Conservation (phyloP, 2,113 vertebrate species). For the Sapajus apella region DNA sequence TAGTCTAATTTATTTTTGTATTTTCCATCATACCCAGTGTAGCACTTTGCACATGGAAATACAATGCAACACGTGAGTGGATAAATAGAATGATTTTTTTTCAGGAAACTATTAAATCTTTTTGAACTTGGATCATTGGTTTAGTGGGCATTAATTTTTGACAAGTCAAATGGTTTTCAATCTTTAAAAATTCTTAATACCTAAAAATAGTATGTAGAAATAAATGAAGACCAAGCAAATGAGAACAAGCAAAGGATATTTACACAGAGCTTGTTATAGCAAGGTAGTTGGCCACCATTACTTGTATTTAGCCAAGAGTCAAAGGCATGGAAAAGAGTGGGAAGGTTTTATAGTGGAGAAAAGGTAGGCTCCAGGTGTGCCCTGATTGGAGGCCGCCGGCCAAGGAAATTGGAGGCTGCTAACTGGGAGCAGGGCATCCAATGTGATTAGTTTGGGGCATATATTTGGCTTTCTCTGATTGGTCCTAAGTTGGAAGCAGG, state of each 20-base stretch:
- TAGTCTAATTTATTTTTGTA: constrained; percentile 13
- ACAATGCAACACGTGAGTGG: background rate
- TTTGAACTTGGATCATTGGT: background rate
- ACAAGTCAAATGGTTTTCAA: background rate
- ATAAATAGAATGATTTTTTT: background rate
- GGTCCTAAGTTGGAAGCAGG: background rate
- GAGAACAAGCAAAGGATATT: background rate
- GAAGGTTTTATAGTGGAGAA: background rate
- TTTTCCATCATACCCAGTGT: background rate
- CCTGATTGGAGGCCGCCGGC: background rate
- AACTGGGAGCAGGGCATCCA: background rate
- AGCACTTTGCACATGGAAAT: background rate
- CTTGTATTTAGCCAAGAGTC: background rate
- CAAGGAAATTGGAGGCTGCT: background rate
- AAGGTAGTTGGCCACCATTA: background rate
- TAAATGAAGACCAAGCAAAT: background rate
- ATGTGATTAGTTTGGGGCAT: background rate
- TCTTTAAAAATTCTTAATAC: background rate
- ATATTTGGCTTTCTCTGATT: background rate
- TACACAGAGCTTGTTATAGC: background rate
- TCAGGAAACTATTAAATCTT: background rate
- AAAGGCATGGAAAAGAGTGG: background rate
- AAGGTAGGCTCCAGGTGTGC: background rate
- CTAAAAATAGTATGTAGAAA: background rate
- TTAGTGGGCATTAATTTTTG: background rate